These are phyloP conservation scores for Vanessa atalanta DNA, from an alignment of 1,140 invertebrate genomes.

Conservation along the genomic window DNA sequence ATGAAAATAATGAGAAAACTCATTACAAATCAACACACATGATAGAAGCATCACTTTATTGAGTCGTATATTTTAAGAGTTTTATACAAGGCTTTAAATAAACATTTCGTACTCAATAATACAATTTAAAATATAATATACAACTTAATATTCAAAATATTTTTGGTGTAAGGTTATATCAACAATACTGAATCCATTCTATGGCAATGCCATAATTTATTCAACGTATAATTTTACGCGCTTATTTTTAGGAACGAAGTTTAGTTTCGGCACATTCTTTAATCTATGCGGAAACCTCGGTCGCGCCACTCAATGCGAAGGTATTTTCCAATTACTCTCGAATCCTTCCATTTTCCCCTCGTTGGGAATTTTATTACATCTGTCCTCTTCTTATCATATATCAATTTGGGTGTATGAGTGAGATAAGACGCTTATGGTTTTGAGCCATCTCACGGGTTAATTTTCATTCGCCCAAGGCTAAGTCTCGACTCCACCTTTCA, in stretches of 20 bases:
- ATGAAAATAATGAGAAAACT: too few species aligned
- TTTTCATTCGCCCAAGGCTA: constrained; percentile 54
- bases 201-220: too few species aligned
- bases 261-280: constrained; percentile 20
- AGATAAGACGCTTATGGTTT: constrained; percentile 39
- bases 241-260: neutral
- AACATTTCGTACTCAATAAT: too few species aligned
- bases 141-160: too few species aligned
- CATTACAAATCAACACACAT: too few species aligned
- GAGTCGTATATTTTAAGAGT: too few species aligned
- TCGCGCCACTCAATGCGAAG: constrained; percentile 57
- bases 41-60: too few species aligned
- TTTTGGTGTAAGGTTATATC: too few species aligned
- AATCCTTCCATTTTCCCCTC: constrained; percentile 63
- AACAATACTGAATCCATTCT: too few species aligned
- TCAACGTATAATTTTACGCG: too few species aligned
- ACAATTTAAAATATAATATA: too few species aligned
- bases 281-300: constrained; percentile 54
- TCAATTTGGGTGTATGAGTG: constrained; percentile 41
- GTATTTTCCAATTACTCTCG: constrained; percentile 65
- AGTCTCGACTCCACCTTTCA: constrained; percentile 51
- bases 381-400: constrained; percentile 46
- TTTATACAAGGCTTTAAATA: too few species aligned
- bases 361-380: constrained; percentile 55
- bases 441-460: constrained; percentile 52